These are phyloP conservation scores for Psophia crepitans DNA, from an alignment of 2,113 vertebrate species.

Conservation along the genomic window DNA sequence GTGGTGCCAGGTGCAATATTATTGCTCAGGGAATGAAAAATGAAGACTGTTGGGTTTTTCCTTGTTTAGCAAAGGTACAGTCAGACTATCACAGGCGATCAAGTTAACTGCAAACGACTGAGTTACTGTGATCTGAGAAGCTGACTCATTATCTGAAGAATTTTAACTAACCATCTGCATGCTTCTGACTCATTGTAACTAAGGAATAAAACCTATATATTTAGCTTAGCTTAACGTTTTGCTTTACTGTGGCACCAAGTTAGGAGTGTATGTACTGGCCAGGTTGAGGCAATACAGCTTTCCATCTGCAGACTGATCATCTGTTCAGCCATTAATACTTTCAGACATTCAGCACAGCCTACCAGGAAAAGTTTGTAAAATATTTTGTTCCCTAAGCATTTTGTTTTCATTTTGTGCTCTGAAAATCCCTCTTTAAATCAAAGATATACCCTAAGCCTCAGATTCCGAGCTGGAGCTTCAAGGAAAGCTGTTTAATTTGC, in stretches of 20 bases:
- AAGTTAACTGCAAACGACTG: neutral
- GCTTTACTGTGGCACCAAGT: neutral
- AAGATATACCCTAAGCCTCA: constrained; percentile 3
- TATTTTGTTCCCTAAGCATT: constrained; percentile 6
- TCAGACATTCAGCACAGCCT: neutral
- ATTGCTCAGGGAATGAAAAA: neutral
- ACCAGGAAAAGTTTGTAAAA: neutral
- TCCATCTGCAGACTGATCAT: neutral
- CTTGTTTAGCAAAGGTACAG: neutral
- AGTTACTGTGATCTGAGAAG: neutral
- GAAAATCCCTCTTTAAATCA: constrained; percentile 41
- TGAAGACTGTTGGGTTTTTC: neutral
- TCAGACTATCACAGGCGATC: neutral
- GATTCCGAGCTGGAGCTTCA: neutral
- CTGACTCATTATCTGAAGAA: neutral
- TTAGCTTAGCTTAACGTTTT: neutral
- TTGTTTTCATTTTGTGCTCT: constrained; percentile 46
- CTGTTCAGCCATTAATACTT: neutral
- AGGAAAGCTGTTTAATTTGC: constrained; percentile 24
- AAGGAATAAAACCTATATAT: neutral
- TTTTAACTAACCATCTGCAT: neutral
- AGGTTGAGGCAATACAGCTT: neutral
- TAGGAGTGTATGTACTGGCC: neutral
- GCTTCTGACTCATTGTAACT: neutral
- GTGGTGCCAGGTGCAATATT: neutral